These are phyloP conservation scores for Vanessa tameamea DNA, from an alignment of 1,140 invertebrate genomes.

Conservation along the genomic window DNA sequence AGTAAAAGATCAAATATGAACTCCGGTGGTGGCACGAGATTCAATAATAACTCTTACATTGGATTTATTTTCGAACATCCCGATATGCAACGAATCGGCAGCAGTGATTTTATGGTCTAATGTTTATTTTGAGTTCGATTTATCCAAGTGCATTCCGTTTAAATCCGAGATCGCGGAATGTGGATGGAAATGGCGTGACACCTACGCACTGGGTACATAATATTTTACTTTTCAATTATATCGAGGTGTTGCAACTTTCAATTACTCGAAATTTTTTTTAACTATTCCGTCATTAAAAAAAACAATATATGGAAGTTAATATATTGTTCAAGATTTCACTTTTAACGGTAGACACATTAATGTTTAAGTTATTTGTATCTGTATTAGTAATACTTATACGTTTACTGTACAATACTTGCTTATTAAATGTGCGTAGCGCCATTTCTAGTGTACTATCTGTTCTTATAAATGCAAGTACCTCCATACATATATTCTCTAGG, in stretches of 20 bases:
- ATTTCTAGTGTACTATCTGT: not conserved
- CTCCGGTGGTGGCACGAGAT: slow-evolving; percentile 9
- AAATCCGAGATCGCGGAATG: not conserved
- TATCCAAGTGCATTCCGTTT: slow-evolving; percentile 29
- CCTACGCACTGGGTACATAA: not conserved
- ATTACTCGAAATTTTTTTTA: too few species aligned
- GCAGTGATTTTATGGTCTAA: slow-evolving; percentile 31
- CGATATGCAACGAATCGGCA: slow-evolving; percentile 25
- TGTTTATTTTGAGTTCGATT: slow-evolving; percentile 32
- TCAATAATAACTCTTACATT: slow-evolving; percentile 6
- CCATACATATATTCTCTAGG: slow-evolving; percentile 21
- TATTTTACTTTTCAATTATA: too few species aligned
- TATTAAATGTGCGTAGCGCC: not conserved
- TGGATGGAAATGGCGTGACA: not conserved
- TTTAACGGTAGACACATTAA: too few species aligned
- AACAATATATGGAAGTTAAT: too few species aligned
- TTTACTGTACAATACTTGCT: too few species aligned
- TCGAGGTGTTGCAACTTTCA: too few species aligned
- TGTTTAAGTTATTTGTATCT: too few species aligned
- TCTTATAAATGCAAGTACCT: not conserved
- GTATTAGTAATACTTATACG: too few species aligned
- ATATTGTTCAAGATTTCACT: too few species aligned
- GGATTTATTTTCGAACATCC: slow-evolving; percentile 9
- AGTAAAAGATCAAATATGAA: slow-evolving; percentile 1
- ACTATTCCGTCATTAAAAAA: too few species aligned